Base-by-base conservation (phyloP, 2,113 vertebrate species). In the Dipodomys merriami region DNA sequence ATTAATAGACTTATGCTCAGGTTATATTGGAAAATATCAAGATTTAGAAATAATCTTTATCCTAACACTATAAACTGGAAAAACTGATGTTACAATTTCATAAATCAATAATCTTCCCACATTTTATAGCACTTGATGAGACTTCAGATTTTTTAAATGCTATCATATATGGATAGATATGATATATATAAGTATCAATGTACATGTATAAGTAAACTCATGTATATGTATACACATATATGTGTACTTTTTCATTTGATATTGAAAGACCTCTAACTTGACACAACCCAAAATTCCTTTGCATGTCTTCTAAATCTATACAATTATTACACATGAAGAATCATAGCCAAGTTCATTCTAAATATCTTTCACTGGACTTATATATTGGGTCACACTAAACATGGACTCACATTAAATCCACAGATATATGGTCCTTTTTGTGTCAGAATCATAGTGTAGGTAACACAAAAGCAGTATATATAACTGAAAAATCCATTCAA, bases 41-140 rank as follows among this genome's bases (percentile, higher is more conserved):
- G 11, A 6, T 79, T 15, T 90, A 85, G 71, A 85, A n/a, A 65
- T 79, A 82, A 88, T 71, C 22, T 88, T 85, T 90, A 85, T 73
- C 20, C 10, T 74, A 88, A 65, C 60, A 62, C 18, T 78, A 57
- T 93, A 79, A 80, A 79, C 65, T 80, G 65, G 8, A 90, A 85
- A 27, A 2, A 65, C 44, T 88, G 49, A 25, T 78, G 30, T 64
- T 69, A 11, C 29, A 81, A 62, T 81, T 91, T 71, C 65, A 8
- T 69, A 73, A 64, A 23, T 86, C 12, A 60, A 11, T 20, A 76
- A 60, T 11, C 20, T 33, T 76, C 3, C 3, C 27, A 30, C 3
- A 27, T 9, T 72, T 82, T 29, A 35, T 5, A 53, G 15, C n/a
- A 82, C 12, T 71, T 91, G 30, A 57, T 80, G 88, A 33, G 7